These are phyloP conservation scores for Actias luna DNA, from an alignment of 2,888 invertebrate species.

Conservation along the genomic window DNA sequence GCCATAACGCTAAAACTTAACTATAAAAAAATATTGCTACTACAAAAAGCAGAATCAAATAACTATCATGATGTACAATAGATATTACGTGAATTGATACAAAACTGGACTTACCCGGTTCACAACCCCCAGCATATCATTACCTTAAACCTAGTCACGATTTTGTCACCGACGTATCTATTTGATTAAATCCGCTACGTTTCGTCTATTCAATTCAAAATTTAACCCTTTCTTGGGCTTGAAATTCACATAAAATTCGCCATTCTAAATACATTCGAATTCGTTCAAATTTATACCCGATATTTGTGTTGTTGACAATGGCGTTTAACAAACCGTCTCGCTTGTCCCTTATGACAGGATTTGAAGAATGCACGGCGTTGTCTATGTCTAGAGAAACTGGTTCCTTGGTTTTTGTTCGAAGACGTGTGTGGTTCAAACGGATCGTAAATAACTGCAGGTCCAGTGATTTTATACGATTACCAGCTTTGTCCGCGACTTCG, in stretches of 20 bases:
- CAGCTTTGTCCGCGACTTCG: too few relatives aligned
- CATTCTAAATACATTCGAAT: slow-evolving; percentile 35
- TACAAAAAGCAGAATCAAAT: too few relatives aligned
- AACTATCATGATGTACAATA: too few relatives aligned
- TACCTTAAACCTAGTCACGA: too few relatives aligned
- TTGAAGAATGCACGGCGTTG: slow-evolving; percentile 30
- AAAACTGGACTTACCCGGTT: too few relatives aligned
- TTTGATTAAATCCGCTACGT: slow-evolving; percentile 21
- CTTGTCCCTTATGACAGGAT: slow-evolving; percentile 50
- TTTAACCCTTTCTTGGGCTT: slow-evolving; percentile 29
- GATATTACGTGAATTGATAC: too few relatives aligned
- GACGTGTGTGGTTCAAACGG: background rate
- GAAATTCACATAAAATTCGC: slow-evolving; percentile 44
- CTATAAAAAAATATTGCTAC: too few relatives aligned
- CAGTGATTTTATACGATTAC: slow-evolving; percentile 1
- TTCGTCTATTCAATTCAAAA: slow-evolving; percentile 33
- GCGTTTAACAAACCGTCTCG: slow-evolving; percentile 72
- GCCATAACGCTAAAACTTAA: too few relatives aligned
- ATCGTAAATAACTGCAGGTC: slow-evolving; percentile 9
- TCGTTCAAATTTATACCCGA: slow-evolving; percentile 63
- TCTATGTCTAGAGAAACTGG: slow-evolving; percentile 30
- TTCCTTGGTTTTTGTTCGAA: slow-evolving; percentile 19
- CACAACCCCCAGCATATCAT: too few relatives aligned
- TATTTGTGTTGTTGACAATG: slow-evolving; percentile 58
- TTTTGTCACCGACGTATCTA: background rate